Evolutionary conservation across 2,113 vertebrate genomes (phyloP), one percentile per base, ranked within the genome.

Genomic region (Solenodon paradoxus): DNA sequence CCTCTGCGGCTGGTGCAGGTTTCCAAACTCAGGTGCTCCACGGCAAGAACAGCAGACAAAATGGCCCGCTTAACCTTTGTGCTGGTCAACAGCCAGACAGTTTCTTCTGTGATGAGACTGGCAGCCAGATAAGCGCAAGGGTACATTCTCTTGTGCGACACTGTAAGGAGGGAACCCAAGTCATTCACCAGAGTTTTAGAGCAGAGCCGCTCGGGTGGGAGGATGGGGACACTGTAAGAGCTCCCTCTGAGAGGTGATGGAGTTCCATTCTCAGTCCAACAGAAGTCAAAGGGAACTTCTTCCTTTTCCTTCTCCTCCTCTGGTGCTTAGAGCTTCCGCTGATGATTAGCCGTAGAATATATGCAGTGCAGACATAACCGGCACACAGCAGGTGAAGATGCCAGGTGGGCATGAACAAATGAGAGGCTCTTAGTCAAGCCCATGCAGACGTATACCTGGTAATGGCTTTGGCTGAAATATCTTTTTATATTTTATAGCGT

Each of bases 391-490:
- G n/a, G 17, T 88, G 85, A 79, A 93, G 89, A 94, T 9, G 83
- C 92, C 95, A 98, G 97, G 95, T 89, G 92, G 92, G 92, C 95
- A 95, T 57, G 97, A 97, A 90, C 96, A 94, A 97, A 94, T 96
- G 97, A 98, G 97, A 96, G 94, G 93, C 57, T 94, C 95, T 96
- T 93, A 95, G 83, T 95, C 75, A 97, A 97, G 94, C 90, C 79
- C 92, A 93, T 96, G 93, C 64, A 95, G 97, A 96, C 97, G 97
- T 95, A 97, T 96, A 98, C 97, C 95, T 96, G 96, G 96, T 98
- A 97, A 98, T 97, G 97, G 94, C 97, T 98, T 98, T 98, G 97
- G 98, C 98, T 97, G 97, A 98, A 98, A 97, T 95, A 90, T 83
- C 90, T 91, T 91, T 97, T 96, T 98, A 96, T 93, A 97, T 97